Conservation (phyloP, 2,888 invertebrate genomes). For the Zeuzera pyrina region DNA sequence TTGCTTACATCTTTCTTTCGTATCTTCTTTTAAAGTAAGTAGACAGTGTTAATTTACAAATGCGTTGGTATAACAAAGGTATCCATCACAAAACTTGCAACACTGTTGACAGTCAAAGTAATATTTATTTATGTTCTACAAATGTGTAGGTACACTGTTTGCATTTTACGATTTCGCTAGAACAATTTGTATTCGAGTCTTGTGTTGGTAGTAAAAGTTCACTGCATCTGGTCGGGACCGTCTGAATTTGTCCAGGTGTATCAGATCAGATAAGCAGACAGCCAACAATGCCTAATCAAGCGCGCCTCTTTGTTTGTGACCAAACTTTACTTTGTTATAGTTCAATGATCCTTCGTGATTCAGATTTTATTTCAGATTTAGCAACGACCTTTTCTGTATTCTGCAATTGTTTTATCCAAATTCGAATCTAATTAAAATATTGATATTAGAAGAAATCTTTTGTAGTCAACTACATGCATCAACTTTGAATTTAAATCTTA, state of each 20-base stretch:
- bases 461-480: too few relatives aligned
- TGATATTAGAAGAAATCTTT: too few relatives aligned
- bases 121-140: slow-evolving; percentile 38
- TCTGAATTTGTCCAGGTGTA: slow-evolving; percentile 50
- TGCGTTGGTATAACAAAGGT: not conserved
- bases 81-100: not conserved
- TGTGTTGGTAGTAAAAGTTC: slow-evolving; percentile 47
- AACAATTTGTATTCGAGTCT: slow-evolving; percentile 61
- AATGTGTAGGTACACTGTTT: slow-evolving; percentile 38
- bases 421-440: too few relatives aligned
- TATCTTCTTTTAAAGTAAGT: not conserved
- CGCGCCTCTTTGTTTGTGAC: slow-evolving; percentile 29
- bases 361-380: too few relatives aligned
- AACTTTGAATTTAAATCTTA: too few relatives aligned
- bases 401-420: too few relatives aligned
- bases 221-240: slow-evolving; percentile 20
- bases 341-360: too few relatives aligned
- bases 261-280: slow-evolving; percentile 46
- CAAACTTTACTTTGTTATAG: too few relatives aligned
- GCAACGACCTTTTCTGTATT: too few relatives aligned
- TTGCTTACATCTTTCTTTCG: not conserved
- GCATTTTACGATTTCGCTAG: slow-evolving; percentile 54
- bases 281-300: slow-evolving; percentile 32
- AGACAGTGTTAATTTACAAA: not conserved
- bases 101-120: slow-evolving; percentile 22